Conservation (phyloP, 2,888 invertebrate species). For the Andrena camellia region DNA sequence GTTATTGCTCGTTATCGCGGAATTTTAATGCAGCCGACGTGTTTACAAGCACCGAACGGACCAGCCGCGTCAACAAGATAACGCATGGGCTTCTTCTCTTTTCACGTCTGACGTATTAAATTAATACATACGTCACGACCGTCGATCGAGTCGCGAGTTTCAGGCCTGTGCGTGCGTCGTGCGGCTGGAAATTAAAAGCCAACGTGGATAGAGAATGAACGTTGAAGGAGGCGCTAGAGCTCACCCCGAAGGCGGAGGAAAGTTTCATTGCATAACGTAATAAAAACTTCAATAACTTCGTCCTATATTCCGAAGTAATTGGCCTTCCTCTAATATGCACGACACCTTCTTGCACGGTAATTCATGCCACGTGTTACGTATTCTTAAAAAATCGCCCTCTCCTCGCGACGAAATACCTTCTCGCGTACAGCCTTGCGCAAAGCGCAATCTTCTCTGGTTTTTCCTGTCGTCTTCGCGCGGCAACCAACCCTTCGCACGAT, state of each 20-base stretch:
- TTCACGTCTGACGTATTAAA: slow-evolving; percentile 32
- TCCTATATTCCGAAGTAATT: slow-evolving; percentile 65
- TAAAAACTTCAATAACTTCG: slow-evolving; percentile 68
- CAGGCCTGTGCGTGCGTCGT: neutral
- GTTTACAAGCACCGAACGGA: slow-evolving; percentile 47
- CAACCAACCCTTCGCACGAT: too few species aligned
- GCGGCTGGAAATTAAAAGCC: slow-evolving; percentile 8
- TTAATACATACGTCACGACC: slow-evolving; percentile 1
- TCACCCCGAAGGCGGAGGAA: slow-evolving; percentile 51
- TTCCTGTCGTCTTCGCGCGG: neutral
- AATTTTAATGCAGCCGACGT: slow-evolving; percentile 45
- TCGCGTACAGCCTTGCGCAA: slow-evolving; percentile 36
- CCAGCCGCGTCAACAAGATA: slow-evolving; percentile 51
- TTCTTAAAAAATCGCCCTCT: slow-evolving; percentile 41
- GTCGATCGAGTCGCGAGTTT: slow-evolving; percentile 9
- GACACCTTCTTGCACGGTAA: slow-evolving; percentile 57
- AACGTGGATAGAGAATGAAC: slow-evolving; percentile 41
- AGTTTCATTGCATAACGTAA: slow-evolving; percentile 58
- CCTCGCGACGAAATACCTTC: slow-evolving; percentile 15
- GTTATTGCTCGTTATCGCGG: slow-evolving; percentile 40
- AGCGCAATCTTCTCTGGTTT: neutral
- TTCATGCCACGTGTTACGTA: slow-evolving; percentile 53
- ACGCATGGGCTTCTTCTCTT: slow-evolving; percentile 39
- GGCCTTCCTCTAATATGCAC: slow-evolving; percentile 64
- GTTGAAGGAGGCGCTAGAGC: slow-evolving; percentile 14